Conservation (phyloP, 2,888 invertebrate genomes). For the Euzophera pinguis region DNA sequence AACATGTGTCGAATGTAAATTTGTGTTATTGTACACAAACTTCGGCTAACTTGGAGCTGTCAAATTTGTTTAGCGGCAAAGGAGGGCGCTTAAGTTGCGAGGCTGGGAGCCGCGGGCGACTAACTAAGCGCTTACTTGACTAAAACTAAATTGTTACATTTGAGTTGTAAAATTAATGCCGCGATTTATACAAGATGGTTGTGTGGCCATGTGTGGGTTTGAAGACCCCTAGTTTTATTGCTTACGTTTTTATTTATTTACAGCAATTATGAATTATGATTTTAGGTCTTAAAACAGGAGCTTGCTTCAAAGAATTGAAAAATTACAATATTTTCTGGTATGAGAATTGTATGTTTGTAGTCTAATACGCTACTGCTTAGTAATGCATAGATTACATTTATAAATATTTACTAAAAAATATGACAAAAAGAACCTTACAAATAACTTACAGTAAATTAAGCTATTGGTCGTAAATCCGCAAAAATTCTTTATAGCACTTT, state of each 20-base stretch:
- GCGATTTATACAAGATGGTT: constrained; percentile 62
- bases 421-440: too few species aligned
- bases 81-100: constrained; percentile 68
- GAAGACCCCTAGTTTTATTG: constrained; percentile 2
- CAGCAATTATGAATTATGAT: too few species aligned
- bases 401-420: too few species aligned
- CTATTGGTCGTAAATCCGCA: too few species aligned
- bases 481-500: too few species aligned
- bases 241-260: not conserved
- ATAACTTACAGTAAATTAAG: too few species aligned
- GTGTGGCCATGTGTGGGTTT: constrained; percentile 30
- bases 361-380: too few species aligned
- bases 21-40: constrained; percentile 62
- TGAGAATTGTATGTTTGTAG: too few species aligned
- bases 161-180: constrained; percentile 75
- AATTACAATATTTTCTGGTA: too few species aligned
- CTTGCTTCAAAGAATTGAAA: too few species aligned
- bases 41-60: constrained; percentile 75
- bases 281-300: too few species aligned
- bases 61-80: constrained; percentile 78
- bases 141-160: constrained; percentile 75
- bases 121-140: constrained; percentile 73
- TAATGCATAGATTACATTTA: too few species aligned
- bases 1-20: constrained; percentile 29
- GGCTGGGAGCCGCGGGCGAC: constrained; percentile 64